Evolutionary conservation across 2,113 vertebrate species (phyloP), one percentile per base, ranked within the genome.

Genomic region (Hyperoodon ampullatus): DNA sequence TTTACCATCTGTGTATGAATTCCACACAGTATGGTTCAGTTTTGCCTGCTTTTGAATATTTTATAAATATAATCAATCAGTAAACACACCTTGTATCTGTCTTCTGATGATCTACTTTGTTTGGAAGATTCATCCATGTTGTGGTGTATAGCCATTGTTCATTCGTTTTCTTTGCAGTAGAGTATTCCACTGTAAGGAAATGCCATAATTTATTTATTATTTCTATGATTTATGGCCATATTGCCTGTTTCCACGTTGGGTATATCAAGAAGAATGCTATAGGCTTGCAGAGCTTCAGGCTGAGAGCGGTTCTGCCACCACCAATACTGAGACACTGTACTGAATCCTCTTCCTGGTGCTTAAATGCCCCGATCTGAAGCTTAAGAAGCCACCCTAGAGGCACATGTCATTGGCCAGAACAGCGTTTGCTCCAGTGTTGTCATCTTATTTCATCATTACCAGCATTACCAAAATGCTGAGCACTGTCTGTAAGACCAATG

Each of bases 401-500:
- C 39, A 60, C 50, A 30, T 30, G 26, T 58, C 23, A 2, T 80
- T 60, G 63, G 35, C 63, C 30, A 3, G 39, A 28, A 44, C 21
- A 28, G 39, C 11, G 35, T 66, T 93, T 93, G 35, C 60, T 66
- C 23, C 66, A 65, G 12, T 68, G n/a, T 26, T 66, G 28, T 11
- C 61, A 53, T 81, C 74, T 81, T 28, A 8, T 50, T 61, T 81
- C 44, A 47, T 50, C 39, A 82, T 10, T 81, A 63, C 55, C 14
- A 74, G 44, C 47, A 99, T 99, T 39, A 99, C 99, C 44, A 99
- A 99, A 24, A 99, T 99, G n/a, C 99, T 99, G 2, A 99, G 99
- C 94, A 99, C 99, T 90, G 99, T 99, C 5, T 99, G 99, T n/a
- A 99, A 99, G 99, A 99, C 99, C 30, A 99, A 99, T 94, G 99